Evolutionary conservation across 1,140 invertebrate species (phyloP).

Genomic region (Drosophila asahinai): DNA sequence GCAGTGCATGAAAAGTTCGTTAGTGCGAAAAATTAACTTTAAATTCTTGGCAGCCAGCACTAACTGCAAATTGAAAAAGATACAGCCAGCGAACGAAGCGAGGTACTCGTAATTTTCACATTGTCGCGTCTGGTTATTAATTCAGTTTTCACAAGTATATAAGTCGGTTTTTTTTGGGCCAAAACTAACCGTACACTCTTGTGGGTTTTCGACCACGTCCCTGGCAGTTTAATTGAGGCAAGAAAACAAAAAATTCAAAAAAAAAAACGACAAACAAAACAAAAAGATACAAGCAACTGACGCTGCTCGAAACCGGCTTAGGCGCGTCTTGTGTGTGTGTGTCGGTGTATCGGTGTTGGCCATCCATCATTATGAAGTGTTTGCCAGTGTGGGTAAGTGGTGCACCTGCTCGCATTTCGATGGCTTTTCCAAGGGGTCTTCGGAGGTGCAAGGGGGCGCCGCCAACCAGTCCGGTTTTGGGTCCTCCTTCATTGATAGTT

Average conservation of each 20-base stretch:
- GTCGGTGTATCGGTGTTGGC: conserved; percentile 38
- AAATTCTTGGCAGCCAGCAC: conserved; percentile 11
- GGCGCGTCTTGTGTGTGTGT: conserved; percentile 51
- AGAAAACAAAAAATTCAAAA: neutral
- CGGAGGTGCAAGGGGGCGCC: neutral
- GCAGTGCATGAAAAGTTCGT: conserved; percentile 51
- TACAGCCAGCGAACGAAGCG: conserved; percentile 4
- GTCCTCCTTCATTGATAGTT: conserved; percentile 79
- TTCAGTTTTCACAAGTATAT: conserved; percentile 57
- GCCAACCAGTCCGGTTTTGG: conserved; percentile 17
- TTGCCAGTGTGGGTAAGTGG: conserved; percentile 41
- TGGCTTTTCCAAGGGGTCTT: conserved; percentile 35
- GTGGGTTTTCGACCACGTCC: conserved; percentile 71
- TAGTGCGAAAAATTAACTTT: conserved; percentile 52
- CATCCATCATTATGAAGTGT: conserved; percentile 78
- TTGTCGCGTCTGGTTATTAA: conserved; percentile 71
- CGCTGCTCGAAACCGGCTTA: conserved; percentile 71
- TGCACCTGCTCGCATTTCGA: conserved; percentile 81
- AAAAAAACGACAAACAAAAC: conserved; percentile 20
- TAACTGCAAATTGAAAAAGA: conserved; percentile 15
- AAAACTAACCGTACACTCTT: conserved; percentile 69
- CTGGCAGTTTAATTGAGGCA: conserved; percentile 77
- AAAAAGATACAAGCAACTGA: conserved; percentile 61
- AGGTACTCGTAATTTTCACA: conserved; percentile 58
- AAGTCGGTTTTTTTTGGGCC: conserved; percentile 17